These are phyloP conservation scores for Anguilla anguilla DNA, from an alignment of 2,797 vertebrate species.

Conservation along the genomic window DNA sequence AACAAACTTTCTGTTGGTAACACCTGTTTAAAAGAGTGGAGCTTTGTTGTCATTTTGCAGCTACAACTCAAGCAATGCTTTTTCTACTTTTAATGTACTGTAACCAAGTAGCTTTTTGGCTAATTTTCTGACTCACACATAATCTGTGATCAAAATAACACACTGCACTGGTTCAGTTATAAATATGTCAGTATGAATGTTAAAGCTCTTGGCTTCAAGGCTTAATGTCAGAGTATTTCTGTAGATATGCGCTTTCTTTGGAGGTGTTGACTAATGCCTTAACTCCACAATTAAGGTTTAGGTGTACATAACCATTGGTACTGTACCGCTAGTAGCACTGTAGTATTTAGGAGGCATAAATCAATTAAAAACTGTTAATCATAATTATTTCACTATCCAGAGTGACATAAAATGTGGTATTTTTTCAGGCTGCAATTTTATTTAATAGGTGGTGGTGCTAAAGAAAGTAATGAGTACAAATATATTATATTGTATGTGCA, in stretches of 20 bases:
- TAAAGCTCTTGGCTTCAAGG: neutral
- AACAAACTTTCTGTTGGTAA: neutral
- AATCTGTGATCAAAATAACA: neutral
- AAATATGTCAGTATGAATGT: neutral
- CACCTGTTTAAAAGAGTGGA: neutral
- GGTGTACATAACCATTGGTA: constrained; percentile 7
- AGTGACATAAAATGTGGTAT: neutral
- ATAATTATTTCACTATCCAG: neutral
- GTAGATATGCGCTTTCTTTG: neutral
- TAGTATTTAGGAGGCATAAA: neutral
- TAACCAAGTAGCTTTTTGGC: neutral
- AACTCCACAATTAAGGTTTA: neutral
- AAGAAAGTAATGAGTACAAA: neutral
- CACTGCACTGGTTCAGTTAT: neutral
- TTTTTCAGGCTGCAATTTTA: neutral
- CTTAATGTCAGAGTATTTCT: neutral
- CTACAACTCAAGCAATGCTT: neutral
- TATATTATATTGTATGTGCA: neutral
- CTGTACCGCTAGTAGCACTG: neutral
- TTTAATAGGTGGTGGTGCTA: neutral
- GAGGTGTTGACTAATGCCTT: neutral
- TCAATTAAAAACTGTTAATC: neutral
- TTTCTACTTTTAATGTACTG: neutral
- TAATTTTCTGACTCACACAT: neutral
- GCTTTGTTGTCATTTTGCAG: neutral